These are phyloP conservation scores for Geococcyx californianus DNA, from an alignment of 2,113 vertebrate species.

Conservation along the genomic window DNA sequence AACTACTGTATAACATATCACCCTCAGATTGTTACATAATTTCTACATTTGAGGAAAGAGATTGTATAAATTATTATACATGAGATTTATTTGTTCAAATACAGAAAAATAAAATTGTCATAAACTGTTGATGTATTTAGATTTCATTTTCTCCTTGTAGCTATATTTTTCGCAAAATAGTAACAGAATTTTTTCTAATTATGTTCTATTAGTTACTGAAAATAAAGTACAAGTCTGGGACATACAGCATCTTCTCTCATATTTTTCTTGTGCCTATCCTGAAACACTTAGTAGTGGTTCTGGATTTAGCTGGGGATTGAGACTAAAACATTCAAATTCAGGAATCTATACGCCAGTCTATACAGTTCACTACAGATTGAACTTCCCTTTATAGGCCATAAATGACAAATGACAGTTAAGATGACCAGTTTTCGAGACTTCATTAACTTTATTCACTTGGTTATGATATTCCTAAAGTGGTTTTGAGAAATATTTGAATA, in stretches of 20 bases:
- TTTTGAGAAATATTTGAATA: too few relatives aligned
- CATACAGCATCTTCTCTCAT: neutral
- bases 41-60: neutral
- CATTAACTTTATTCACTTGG: neutral
- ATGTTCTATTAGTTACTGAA: neutral
- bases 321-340: neutral
- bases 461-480: too few relatives aligned
- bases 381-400: neutral
- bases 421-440: neutral
- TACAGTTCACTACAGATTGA: neutral
- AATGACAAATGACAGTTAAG: neutral
- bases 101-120: neutral
- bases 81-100: neutral
- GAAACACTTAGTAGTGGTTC: neutral
- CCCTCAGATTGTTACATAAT: neutral
- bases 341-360: neutral
- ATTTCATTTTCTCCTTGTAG: neutral
- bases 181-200: fast-evolving
- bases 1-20: neutral
- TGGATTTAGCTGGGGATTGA: neutral
- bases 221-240: neutral
- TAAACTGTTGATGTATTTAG: neutral
- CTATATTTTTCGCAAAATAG: neutral
- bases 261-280: neutral
- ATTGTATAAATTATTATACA: neutral